Evolutionary conservation across 2,113 vertebrate genomes (phyloP), one percentile per base, ranked within the genome.

Genomic region (Paedocypris sp.): DNA sequence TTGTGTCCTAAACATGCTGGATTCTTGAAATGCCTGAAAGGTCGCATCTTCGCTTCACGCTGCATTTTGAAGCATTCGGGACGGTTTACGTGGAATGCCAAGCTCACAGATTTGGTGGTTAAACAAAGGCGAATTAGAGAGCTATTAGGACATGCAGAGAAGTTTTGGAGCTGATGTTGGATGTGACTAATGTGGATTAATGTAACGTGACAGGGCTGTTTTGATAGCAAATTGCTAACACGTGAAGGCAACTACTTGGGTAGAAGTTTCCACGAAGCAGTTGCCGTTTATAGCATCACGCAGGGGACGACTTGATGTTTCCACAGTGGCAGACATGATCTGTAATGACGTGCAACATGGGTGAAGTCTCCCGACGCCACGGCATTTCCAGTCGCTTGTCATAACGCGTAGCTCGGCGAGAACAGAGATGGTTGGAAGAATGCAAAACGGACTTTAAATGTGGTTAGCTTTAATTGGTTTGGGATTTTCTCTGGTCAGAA

Each of bases 271-370:
- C 49, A 11, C 48, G 35, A 46, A 25, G 31, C 16, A 20, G 47
- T 60, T 16, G 31, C 18, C 38, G 41, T 32, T 43, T 62, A 39
- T 12, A 13, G 33, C 4, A 10, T 57, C 46, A 23, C 15, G 19
- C 12, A 41, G 32, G 31, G 20, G 19, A 33, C 51, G 39, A 57
- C 38, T 56, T 10, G 16, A 61, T 60, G 31, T 67, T 63, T 59
- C 75, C 68, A 79, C 75, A 77, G 77, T 75, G 77, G 76, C 73
- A 67, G 67, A 63, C 45, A 47, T 49, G 65, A 65, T 38, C 60
- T 66, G 62, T 78, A 81, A 83, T 80, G 74, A 77, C 75, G 61
- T 76, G 76, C 80, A 73, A 80, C 71, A 72, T 72, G 76, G 78
- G 77, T 78, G 77, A 84, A 79, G 82, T 75, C 75, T 74, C 65